Evolutionary conservation across 2,113 vertebrate species (phyloP).

Genomic region (Porphyrio hochstetteri): DNA sequence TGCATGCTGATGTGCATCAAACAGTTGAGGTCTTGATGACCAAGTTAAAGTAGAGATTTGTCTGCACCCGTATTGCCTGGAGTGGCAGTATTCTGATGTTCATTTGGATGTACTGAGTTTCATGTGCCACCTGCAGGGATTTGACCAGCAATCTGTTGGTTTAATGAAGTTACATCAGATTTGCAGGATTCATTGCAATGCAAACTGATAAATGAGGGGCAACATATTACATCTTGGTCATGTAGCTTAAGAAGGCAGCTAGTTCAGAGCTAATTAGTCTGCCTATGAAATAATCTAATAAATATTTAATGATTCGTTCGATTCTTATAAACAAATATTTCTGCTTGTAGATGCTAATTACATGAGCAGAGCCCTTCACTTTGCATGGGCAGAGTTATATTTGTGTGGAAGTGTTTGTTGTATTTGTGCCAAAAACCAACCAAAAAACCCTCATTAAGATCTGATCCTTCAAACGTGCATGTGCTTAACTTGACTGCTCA

Average conservation of each 20-base stretch:
- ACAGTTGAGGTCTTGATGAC: neutral
- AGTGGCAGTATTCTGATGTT: neutral
- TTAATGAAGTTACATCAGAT: neutral
- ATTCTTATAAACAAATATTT: neutral
- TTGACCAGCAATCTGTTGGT: neutral
- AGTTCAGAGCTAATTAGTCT: neutral
- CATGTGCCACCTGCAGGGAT: neutral
- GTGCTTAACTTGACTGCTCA: constrained; percentile 19
- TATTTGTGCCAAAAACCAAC: neutral
- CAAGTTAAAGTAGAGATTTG: neutral
- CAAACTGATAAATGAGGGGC: neutral
- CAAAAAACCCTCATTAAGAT: constrained; percentile 11
- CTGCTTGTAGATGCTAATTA: constrained; percentile 18
- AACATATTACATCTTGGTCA: neutral
- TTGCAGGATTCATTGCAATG: neutral
- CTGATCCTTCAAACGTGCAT: neutral
- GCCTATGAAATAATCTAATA: constrained; percentile 20
- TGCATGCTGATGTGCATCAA: neutral
- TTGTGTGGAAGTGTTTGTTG: constrained; percentile 22
- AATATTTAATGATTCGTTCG: neutral
- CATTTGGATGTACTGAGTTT: neutral
- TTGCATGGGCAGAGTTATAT: constrained; percentile 5
- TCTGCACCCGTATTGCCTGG: neutral
- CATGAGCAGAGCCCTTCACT: neutral
- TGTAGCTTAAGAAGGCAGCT: neutral